These are phyloP conservation scores for Gerris lacustris DNA, from an alignment of 2,888 invertebrate species.

Conservation along the genomic window DNA sequence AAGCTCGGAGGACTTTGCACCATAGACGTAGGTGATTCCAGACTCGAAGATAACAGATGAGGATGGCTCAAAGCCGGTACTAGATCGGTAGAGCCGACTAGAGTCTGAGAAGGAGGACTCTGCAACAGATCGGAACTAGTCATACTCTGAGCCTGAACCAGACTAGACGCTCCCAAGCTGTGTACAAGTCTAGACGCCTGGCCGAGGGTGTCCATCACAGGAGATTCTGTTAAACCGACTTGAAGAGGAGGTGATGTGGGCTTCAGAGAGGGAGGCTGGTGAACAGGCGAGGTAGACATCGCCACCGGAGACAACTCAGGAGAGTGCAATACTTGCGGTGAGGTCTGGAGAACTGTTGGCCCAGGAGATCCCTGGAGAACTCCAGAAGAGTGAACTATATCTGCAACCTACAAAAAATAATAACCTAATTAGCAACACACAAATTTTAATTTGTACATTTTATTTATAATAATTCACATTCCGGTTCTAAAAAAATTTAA, in stretches of 20 bases:
- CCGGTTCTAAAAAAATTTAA: no score
- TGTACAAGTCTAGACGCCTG: conserved; percentile 21
- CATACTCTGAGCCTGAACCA: not conserved
- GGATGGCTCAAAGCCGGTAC: not conserved
- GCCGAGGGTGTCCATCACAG: conserved; percentile 43
- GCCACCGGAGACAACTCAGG: conserved; percentile 15
- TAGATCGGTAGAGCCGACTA: not conserved
- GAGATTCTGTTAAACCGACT: conserved; percentile 37
- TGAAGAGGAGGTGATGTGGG: conserved; percentile 30
- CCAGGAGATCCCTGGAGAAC: not conserved
- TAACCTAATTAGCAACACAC: not conserved
- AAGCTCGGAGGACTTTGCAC: not conserved
- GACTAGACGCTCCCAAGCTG: not conserved
- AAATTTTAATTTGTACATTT: no score
- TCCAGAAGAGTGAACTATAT: conserved; percentile 3
- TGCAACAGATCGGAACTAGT: not conserved
- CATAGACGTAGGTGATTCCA: not conserved
- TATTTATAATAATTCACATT: no score
- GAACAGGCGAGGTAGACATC: conserved; percentile 9
- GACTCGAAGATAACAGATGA: not conserved
- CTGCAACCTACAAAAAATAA: not conserved
- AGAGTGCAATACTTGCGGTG: conserved; percentile 12
- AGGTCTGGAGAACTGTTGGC: not conserved
- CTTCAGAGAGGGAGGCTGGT: conserved; percentile 49
- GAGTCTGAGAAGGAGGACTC: not conserved